Evolutionary conservation across 2,888 invertebrate genomes (phyloP).

Genomic region (Craniophora ligustri): DNA sequence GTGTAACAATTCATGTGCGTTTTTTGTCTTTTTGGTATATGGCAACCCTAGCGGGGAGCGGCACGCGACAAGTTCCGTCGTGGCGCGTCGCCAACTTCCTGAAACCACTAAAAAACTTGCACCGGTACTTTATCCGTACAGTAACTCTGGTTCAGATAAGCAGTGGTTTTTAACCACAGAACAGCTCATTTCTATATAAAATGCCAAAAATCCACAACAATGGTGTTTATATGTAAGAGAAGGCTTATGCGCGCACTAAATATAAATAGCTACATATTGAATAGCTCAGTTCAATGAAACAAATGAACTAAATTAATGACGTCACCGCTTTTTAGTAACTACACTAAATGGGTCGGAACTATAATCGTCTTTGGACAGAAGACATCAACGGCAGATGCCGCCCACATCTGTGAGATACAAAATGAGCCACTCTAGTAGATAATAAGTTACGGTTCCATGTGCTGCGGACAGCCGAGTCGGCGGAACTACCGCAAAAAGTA

Average conservation of each 20-base stretch:
- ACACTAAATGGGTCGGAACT: slow-evolving; percentile 18
- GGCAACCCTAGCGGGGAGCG: slow-evolving; percentile 42
- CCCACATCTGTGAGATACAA: slow-evolving; percentile 43
- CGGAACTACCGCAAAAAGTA: slow-evolving; percentile 72
- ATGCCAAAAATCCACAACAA: no score
- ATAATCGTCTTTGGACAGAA: slow-evolving; percentile 27
- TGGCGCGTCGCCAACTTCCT: slow-evolving; percentile 59
- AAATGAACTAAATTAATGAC: background rate
- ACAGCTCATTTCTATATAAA: no score
- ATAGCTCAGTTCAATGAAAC: no score
- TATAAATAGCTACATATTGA: no score
- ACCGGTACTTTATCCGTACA: slow-evolving; percentile 38
- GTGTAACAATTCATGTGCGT: slow-evolving; percentile 33
- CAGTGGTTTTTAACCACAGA: background rate
- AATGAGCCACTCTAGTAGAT: slow-evolving; percentile 48
- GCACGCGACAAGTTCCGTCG: slow-evolving; percentile 32
- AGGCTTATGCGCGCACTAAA: no score
- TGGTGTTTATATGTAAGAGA: no score
- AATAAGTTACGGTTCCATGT: slow-evolving; percentile 40
- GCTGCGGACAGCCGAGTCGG: slow-evolving; percentile 56
- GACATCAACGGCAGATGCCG: slow-evolving; percentile 42
- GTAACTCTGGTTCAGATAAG: slow-evolving; percentile 17
- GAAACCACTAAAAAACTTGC: slow-evolving; percentile 54
- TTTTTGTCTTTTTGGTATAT: slow-evolving; percentile 38
- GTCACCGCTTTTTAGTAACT: slow-evolving; percentile 28